phyloP scores from a whole-genome alignment of 2,113 vertebrate species.

The Laticauda laticaudata region DNA sequence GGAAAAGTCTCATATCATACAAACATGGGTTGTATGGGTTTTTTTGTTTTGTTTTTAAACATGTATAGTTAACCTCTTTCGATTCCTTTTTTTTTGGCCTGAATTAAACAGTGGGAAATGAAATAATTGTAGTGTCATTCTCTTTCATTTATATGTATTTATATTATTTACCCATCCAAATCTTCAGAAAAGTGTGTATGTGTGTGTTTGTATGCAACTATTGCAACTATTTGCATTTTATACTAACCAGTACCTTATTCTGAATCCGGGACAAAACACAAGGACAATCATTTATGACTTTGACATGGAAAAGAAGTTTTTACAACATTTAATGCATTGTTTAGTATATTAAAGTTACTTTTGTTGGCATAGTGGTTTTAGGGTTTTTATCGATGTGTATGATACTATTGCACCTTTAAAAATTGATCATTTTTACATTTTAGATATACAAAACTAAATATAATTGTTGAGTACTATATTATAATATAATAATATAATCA shows the following conservation, averaged over 20 bases:
- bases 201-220: not conserved
- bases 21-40: not conserved
- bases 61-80: not conserved
- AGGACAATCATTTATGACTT: conserved; percentile 23
- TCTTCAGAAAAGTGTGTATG: not conserved
- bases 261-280: conserved; percentile 22
- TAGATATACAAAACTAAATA: conserved; percentile 15
- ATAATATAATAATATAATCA: conserved; percentile 33
- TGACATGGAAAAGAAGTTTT: conserved; percentile 19
- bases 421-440: not conserved
- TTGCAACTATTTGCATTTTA: not conserved
- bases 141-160: not conserved
- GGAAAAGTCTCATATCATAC: not conserved
- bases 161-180: not conserved
- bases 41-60: not conserved
- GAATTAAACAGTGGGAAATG: not conserved
- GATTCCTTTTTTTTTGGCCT: not conserved
- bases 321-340: not conserved
- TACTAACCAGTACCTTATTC: not conserved
- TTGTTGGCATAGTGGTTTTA: not conserved
- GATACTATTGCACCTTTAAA: not conserved
- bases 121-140: not conserved
- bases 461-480: conserved; percentile 4
- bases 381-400: not conserved
- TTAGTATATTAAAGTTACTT: not conserved